Percentiles rank a stretch among this genome's conserved stretches.
Conservation (phyloP, 2,888 invertebrate species). For the Podotricha telesiphe region DNA sequence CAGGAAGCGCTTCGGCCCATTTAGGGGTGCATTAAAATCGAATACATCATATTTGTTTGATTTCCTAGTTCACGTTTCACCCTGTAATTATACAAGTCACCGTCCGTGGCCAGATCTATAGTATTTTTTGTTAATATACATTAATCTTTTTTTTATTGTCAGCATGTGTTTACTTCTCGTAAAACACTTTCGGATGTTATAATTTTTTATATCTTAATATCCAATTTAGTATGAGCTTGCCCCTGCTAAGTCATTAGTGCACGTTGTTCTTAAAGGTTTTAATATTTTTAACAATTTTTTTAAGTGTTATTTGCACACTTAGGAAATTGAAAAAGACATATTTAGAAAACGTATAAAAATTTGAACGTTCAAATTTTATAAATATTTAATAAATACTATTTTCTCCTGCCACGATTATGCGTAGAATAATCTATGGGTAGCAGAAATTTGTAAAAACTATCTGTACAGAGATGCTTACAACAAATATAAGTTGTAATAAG, state of each 20-base stretch:
- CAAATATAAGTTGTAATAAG: too few relatives aligned
- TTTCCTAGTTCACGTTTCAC: conserved; percentile 82
- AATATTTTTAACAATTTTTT: too few relatives aligned
- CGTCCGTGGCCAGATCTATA: conserved; percentile 76
- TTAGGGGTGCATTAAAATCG: conserved; percentile 85
- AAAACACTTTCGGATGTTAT: conserved; percentile 75
- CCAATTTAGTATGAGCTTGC: conserved; percentile 74
- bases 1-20: conserved; percentile 82
- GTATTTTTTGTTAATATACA: conserved; percentile 78
- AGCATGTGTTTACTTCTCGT: conserved; percentile 79
- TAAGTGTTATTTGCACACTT: too few relatives aligned
- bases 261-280: conserved; percentile 41
- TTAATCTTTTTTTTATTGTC: conserved; percentile 82
- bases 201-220: conserved; percentile 72
- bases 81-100: conserved; percentile 83
- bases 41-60: conserved; percentile 85
- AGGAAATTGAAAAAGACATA: too few relatives aligned
- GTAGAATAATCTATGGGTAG: too few relatives aligned
- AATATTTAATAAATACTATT: too few relatives aligned
- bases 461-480: too few relatives aligned
- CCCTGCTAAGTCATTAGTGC: conserved; percentile 75
- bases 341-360: too few relatives aligned
- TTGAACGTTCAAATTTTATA: too few relatives aligned
- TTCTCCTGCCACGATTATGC: too few relatives aligned
- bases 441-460: too few relatives aligned